Evolutionary conservation across 1,140 invertebrate genomes (phyloP), one percentile per base, ranked within the genome.

Genomic region (Periplaneta americana): DNA sequence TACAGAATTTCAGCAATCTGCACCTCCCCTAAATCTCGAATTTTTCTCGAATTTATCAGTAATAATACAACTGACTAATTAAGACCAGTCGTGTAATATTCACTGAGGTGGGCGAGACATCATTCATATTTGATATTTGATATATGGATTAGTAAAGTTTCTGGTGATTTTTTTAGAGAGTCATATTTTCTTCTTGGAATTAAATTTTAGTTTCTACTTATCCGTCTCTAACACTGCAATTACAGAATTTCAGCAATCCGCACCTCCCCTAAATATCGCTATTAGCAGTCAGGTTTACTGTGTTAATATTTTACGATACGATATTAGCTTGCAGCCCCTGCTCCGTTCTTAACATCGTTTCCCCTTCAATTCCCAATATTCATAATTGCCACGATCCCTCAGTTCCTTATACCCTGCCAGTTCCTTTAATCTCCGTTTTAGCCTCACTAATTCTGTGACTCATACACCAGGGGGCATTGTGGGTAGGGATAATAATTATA

Each of bases 391-490:
- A 10, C 75, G 8, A 3, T 28, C 31, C 35, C 35, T 17, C 31
- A 18, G 9, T 11, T 77, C 17, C 32, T 77, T 22, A 75, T 22
- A 9, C 31, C 18, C 33, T 11, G 6, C 32, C 35, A 36, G 31
- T 77, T 77, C 75, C 75, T 33, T 77, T 77, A 77, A 77, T 77
- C 75, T 77, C 33, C 48, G 75, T 36, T 77, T 36, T 36, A 77
- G 75, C 31, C 31, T 34, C 32, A 34, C 31, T 34, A 34, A 34
- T 36, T 77, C 75, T 18, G 22, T 66, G 48, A 66, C n/a, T 66
- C 75, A 34, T 36, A 28, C 75, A 28, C 18, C 15, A 36, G 33
- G 35, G 33, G 18, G 75, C 75, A 22, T 28, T 33, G 35, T 18
- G 75, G 75, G 15, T 6, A 34, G 17, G 75, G 34, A 0, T n/a